Evolutionary conservation across 2,113 vertebrate genomes (phyloP).

Genomic region (Xiphophorus couchianus): DNA sequence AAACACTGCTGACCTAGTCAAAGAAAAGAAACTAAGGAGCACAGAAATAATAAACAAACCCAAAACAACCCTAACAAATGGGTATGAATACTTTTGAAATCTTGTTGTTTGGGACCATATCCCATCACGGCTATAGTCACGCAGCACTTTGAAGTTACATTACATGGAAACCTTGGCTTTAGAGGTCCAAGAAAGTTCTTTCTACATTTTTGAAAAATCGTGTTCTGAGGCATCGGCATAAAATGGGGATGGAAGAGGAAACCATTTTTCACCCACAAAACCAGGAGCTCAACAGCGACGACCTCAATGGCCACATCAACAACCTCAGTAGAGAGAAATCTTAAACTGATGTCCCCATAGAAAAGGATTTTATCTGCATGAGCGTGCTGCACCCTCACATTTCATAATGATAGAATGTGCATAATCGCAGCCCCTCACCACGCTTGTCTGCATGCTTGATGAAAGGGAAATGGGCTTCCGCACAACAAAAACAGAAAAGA

Average conservation of each 20-base stretch:
- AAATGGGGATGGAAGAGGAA: conserved; percentile 37
- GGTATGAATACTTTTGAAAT: background rate
- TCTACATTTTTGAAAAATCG: conserved; percentile 34
- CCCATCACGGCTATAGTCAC: conserved; percentile 15
- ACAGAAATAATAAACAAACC: too few species aligned
- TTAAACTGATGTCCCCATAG: conserved; percentile 55
- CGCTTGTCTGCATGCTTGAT: conserved; percentile 66
- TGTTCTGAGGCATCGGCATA: conserved; percentile 9
- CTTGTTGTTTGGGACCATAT: conserved; percentile 3
- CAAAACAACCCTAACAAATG: too few species aligned
- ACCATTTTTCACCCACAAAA: conserved; percentile 51
- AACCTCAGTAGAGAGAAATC: conserved; percentile 50
- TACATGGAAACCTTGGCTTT: conserved; percentile 38
- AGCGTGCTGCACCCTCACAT: conserved; percentile 51
- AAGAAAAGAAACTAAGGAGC: too few species aligned
- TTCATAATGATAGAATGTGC: conserved; percentile 57
- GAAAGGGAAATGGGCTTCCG: conserved; percentile 60
- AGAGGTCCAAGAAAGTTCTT: conserved; percentile 41
- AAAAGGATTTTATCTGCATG: conserved; percentile 54
- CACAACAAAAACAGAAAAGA: conserved; percentile 64
- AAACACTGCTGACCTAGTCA: too few species aligned
- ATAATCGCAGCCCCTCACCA: conserved; percentile 49
- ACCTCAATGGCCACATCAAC: conserved; percentile 14
- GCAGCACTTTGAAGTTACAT: conserved; percentile 33
- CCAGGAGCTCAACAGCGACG: conserved; percentile 39